Percentiles rank a stretch among this genome's conserved stretches.
Evolutionary conservation across 2,888 invertebrate species (phyloP).

Genomic region (Aethes cnicana): DNA sequence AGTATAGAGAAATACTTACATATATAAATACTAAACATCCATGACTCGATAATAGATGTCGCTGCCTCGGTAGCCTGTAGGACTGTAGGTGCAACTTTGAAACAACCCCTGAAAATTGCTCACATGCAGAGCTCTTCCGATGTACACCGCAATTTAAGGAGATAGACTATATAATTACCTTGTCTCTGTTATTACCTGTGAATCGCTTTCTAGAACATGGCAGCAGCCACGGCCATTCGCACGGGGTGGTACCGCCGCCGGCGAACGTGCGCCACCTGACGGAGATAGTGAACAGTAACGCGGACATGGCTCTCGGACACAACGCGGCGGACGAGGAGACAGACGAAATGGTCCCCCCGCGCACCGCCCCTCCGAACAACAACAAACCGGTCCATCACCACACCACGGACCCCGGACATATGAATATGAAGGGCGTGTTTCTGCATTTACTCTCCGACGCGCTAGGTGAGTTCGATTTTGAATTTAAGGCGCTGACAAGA

Average conservation of each 20-base stretch:
- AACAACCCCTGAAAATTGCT: too few species aligned
- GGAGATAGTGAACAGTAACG: slow-evolving; percentile 75
- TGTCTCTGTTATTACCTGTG: neutral
- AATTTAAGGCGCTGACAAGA: too few species aligned
- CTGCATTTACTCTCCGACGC: slow-evolving; percentile 98
- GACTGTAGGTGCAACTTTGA: too few species aligned
- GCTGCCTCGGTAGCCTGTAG: too few species aligned
- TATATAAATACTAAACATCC: too few species aligned
- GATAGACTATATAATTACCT: too few species aligned
- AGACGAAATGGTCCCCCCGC: slow-evolving; percentile 74
- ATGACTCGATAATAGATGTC: too few species aligned
- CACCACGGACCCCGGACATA: slow-evolving; percentile 86
- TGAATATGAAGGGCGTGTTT: slow-evolving; percentile 99
- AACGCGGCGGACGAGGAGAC: slow-evolving; percentile 73
- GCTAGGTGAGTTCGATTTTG: slow-evolving; percentile 88
- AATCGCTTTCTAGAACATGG: slow-evolving; percentile 85
- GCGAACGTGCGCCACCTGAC: slow-evolving; percentile 73
- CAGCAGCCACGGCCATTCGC: slow-evolving; percentile 85
- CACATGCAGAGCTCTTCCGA: too few species aligned
- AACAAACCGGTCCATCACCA: slow-evolving; percentile 60
- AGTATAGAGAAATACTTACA: too few species aligned
- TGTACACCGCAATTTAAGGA: too few species aligned
- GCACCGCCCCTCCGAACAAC: slow-evolving; percentile 50
- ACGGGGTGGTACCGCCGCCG: slow-evolving; percentile 81
- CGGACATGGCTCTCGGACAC: slow-evolving; percentile 73